Evolutionary conservation across 1,140 invertebrate genomes (phyloP), one percentile per base, ranked within the genome.

Genomic region (Drosophila repletoides): DNA sequence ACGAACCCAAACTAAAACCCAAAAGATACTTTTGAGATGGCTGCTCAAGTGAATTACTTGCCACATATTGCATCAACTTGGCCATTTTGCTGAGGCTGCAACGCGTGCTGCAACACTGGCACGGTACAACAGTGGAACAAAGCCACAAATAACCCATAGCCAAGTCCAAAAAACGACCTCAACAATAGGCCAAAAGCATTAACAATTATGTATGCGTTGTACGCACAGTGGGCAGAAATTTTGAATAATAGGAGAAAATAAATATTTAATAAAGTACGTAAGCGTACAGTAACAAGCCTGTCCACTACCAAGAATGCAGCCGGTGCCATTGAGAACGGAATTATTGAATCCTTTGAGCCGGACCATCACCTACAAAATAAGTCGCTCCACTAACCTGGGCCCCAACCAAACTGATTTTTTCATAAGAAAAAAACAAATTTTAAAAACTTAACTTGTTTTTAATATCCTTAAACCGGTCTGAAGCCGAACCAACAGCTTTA

Each of bases 31-130:
- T 24, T 41, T 52, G 51, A 38, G 70, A 24, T 55, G 58, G 22
- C 49, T 59, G 46, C 31, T 56, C 61, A 72, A 72, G 76, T 67
- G 61, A 64, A 76, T 83, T 63, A 72, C 72, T 73, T 83, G 60
- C 64, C 77, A 76, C 72, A 72, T 68, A 68, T 68, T 76, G 66
- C 61, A 52, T 36, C 58, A 58, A 59, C 26, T 59, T 41, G 33
- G 29, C 26, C 46, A 21, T 15, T 15, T 6, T 0, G 6, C 26
- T 40, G 41, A 12, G 14, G 41, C 41, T 59, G 46, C 43, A 69
- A 64, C 45, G 67, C 67, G 36, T 70, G 63, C 68, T 51, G 52
- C 61, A 46, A n/a, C n/a, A n/a, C 38, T 34, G 33, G 10, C 2
- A 6, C 33, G 19, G 6, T 3, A 15, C 9, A 9, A 6, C 41